A percentile compares a stretch with the other conserved stretches of the same genome.
Conservation (phyloP, 2,797 vertebrate species). For the Sebastes reedi region DNA sequence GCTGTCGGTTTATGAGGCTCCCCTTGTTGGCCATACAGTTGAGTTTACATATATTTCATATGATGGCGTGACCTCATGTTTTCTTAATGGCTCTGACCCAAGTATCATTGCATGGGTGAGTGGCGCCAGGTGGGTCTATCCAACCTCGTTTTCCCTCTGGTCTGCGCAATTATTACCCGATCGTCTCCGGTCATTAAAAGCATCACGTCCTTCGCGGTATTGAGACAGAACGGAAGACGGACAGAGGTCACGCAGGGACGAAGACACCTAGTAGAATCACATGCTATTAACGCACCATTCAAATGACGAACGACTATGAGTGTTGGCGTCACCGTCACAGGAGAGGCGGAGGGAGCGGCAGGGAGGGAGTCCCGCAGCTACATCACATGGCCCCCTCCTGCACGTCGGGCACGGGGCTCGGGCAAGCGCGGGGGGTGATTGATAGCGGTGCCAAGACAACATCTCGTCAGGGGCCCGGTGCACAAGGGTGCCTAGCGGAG, state of each 20-base stretch:
- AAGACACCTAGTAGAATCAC: conserved; percentile 8
- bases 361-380: conserved; percentile 44
- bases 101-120: conserved; percentile 40
- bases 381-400: conserved; percentile 60
- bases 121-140: conserved; percentile 13
- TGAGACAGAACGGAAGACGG: background rate
- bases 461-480: conserved; percentile 66
- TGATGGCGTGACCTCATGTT: conserved; percentile 42
- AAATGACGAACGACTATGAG: conserved; percentile 35
- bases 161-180: conserved; percentile 14
- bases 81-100: conserved; percentile 43
- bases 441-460: conserved; percentile 74
- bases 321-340: conserved; percentile 23
- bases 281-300: conserved; percentile 23
- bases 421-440: conserved; percentile 66
- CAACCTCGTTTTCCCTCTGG: conserved; percentile 13
- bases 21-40: conserved; percentile 1
- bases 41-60: conserved; percentile 31
- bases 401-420: conserved; percentile 45
- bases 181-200: conserved; percentile 12
- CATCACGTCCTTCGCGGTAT: background rate
- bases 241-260: conserved; percentile 24
- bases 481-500: conserved; percentile 62
- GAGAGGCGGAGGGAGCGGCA: background rate
- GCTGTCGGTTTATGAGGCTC: background rate